These are phyloP conservation scores for Coracias cyanogaster DNA, from an alignment of 2,797 vertebrate species.

Conservation along the genomic window DNA sequence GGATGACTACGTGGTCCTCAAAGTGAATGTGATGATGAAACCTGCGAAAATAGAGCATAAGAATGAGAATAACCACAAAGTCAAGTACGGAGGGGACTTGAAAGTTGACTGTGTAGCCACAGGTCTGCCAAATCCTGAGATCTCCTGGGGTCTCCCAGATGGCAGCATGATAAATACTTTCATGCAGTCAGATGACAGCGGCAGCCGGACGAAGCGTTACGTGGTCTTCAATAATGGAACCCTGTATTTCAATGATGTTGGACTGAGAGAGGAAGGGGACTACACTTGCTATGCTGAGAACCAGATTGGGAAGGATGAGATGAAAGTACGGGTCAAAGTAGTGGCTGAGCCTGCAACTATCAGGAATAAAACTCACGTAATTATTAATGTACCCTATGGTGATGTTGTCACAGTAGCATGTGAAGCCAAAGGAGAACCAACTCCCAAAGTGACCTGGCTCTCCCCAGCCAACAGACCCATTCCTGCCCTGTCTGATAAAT, in stretches of 20 bases:
- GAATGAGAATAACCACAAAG: constrained; percentile 82
- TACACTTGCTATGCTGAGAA: constrained; percentile 96
- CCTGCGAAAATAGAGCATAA: constrained; percentile 91
- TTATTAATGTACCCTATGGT: constrained; percentile 82
- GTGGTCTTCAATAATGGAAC: constrained; percentile 94
- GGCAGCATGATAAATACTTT: constrained; percentile 90
- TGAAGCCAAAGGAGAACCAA: constrained; percentile 84
- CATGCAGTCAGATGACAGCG: constrained; percentile 79
- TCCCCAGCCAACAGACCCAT: constrained; percentile 87
- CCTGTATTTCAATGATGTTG: constrained; percentile 90
- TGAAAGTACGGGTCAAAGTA: constrained; percentile 89
- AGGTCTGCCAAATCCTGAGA: constrained; percentile 89
- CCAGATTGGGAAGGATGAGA: constrained; percentile 91
- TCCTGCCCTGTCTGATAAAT: constrained; percentile 82
- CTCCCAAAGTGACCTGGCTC: constrained; percentile 86
- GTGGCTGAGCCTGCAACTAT: constrained; percentile 81
- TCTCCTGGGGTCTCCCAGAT: constrained; percentile 93
- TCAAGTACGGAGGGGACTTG: constrained; percentile 85
- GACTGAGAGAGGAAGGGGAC: constrained; percentile 87
- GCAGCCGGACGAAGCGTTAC: constrained; percentile 83
- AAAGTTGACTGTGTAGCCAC: constrained; percentile 94
- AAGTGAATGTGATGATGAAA: constrained; percentile 86
- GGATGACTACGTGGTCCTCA: constrained; percentile 86
- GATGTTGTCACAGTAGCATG: constrained; percentile 83
- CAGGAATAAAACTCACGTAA: constrained; percentile 72